Conservation (phyloP, 2,797 vertebrate species). For the Nyctalus aviator region DNA sequence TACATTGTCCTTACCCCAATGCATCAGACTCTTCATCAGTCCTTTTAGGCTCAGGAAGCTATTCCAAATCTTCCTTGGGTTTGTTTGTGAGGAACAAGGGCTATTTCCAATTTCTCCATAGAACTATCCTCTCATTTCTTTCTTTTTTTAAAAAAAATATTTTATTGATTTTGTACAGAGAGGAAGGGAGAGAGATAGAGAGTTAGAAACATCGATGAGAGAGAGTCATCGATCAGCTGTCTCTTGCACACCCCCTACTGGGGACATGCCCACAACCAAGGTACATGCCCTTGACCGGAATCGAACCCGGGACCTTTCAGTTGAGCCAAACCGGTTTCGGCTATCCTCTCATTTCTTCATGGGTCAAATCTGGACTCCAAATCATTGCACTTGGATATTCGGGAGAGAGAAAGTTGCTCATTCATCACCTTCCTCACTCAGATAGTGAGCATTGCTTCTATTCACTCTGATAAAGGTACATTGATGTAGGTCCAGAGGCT, state of each 20-base stretch:
- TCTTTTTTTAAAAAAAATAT: no score
- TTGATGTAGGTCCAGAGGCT: neutral
- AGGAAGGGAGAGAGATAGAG: no score
- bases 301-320: no score
- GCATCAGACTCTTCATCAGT: neutral
- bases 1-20: neutral
- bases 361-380: neutral
- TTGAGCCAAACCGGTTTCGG: no score
- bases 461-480: neutral
- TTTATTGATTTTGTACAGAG: no score
- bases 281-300: no score
- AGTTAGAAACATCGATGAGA: no score
- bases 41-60: neutral
- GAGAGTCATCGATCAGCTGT: no score
- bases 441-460: neutral
- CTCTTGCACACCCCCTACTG: no score
- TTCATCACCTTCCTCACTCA: neutral
- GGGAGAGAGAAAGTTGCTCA: neutral
- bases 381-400: neutral
- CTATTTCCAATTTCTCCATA: neutral
- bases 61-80: neutral
- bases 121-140: neutral
- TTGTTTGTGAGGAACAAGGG: neutral
- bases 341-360: neutral
- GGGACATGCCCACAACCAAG: no score